These are phyloP conservation scores for Aradophagus sp. DNA, from an alignment of 1,140 invertebrate genomes.

Conservation along the genomic window DNA sequence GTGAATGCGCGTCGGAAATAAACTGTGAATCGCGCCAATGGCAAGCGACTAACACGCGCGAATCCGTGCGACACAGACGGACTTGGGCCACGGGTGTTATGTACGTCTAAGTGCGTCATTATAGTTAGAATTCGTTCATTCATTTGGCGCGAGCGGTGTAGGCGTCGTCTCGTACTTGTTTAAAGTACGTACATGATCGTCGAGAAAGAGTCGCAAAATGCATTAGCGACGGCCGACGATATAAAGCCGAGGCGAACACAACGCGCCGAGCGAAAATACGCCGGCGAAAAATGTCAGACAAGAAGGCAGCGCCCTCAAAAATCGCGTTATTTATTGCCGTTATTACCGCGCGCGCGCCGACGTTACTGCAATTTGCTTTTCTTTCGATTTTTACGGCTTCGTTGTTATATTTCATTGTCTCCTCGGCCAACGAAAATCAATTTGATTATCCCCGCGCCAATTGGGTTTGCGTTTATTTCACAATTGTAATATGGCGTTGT, in stretches of 20 bases:
- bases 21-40: constrained; percentile 39
- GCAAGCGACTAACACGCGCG: constrained; percentile 22
- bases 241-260: constrained; percentile 16
- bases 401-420: too few relatives aligned
- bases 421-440: too few relatives aligned
- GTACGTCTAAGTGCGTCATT: constrained; percentile 46
- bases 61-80: constrained; percentile 7
- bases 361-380: too few relatives aligned
- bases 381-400: too few relatives aligned
- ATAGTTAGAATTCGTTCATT: constrained; percentile 47
- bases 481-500: too few relatives aligned
- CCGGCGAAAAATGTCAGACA: constrained; percentile 11
- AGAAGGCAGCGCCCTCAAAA: neutral
- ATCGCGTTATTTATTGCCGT: constrained; percentile 5
- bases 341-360: neutral
- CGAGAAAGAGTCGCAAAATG: constrained; percentile 42
- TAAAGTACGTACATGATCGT: constrained; percentile 37
- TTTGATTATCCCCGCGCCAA: too few relatives aligned
- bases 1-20: constrained; percentile 48
- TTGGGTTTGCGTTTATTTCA: too few relatives aligned
- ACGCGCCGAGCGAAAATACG: constrained; percentile 18
- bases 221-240: constrained; percentile 32
- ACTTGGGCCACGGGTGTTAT: constrained; percentile 5
- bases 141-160: constrained; percentile 44
- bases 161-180: constrained; percentile 41